These are phyloP conservation scores for Drosophila sucinea DNA, from an alignment of 1,140 invertebrate genomes.

Conservation along the genomic window DNA sequence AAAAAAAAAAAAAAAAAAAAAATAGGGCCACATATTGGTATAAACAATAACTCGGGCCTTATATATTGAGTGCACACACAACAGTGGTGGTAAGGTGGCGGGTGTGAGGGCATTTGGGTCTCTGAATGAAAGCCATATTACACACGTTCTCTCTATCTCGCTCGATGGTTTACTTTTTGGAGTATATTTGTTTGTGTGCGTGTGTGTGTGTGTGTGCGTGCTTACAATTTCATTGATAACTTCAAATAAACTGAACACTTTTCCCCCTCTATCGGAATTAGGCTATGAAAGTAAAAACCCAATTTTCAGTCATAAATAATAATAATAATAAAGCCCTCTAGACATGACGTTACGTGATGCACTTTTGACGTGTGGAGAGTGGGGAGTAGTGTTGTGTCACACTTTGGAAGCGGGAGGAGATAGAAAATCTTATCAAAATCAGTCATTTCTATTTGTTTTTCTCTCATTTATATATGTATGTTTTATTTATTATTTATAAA, in stretches of 20 bases:
- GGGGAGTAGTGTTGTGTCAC: no score
- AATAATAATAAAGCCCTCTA: neutral
- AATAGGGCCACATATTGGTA: conserved; percentile 5
- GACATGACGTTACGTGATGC: conserved; percentile 2
- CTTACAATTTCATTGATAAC: conserved; percentile 10
- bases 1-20: neutral
- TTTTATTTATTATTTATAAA: neutral
- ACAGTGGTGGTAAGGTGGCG: neutral
- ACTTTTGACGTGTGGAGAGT: neutral
- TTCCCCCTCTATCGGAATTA: neutral
- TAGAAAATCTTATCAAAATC: conserved; percentile 5
- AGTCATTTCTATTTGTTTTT: neutral
- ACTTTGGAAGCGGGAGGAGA: neutral
- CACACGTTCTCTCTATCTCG: neutral
- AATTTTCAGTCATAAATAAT: conserved; percentile 13
- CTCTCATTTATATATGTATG: neutral
- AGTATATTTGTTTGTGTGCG: neutral
- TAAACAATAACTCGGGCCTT: conserved; percentile 3
- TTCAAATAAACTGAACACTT: conserved; percentile 3
- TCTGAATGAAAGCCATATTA: conserved; percentile 4
- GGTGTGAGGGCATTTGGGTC: neutral
- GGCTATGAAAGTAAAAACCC: neutral
- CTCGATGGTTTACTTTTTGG: neutral
- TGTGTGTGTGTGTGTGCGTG: neutral
- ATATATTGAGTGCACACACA: neutral